Conservation (phyloP, 2,888 invertebrate species). For the Drosophila tanythrix region DNA sequence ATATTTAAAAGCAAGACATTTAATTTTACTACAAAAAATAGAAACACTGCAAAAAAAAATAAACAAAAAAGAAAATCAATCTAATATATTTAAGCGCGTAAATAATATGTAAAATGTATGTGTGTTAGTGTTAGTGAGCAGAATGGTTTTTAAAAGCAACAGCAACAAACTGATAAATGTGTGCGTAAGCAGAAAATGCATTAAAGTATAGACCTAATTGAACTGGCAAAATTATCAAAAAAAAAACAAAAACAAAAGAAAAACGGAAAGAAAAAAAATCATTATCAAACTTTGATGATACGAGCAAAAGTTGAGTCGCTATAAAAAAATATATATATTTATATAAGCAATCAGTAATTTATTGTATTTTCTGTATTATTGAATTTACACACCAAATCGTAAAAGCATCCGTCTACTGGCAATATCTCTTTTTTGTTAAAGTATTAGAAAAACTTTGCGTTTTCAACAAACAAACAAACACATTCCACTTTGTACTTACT, state of each 20-base stretch:
- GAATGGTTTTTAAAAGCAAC: constrained; percentile 73
- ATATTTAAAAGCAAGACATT: constrained; percentile 65
- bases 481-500: constrained; percentile 74
- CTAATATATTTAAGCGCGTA: constrained; percentile 66
- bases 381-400: constrained; percentile 25
- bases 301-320: constrained; percentile 45
- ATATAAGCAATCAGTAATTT: constrained; percentile 53
- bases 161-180: constrained; percentile 60
- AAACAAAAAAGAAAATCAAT: constrained; percentile 53
- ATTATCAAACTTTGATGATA: constrained; percentile 45
- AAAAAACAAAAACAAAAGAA: constrained; percentile 10
- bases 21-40: constrained; percentile 56
- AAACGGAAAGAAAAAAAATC: neutral
- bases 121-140: constrained; percentile 76
- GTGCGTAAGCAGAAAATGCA: constrained; percentile 50
- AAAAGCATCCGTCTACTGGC: constrained; percentile 69
- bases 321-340: constrained; percentile 29
- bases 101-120: constrained; percentile 72
- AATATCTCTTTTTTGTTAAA: constrained; percentile 59
- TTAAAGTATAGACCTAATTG: constrained; percentile 32
- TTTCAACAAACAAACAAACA: constrained; percentile 41
- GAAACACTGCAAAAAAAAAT: constrained; percentile 27
- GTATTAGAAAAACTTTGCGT: constrained; percentile 61
- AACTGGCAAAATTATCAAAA: constrained; percentile 59
- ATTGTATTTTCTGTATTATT: constrained; percentile 66